Evolutionary conservation across 1,140 invertebrate species (phyloP).

Genomic region (Euschistus heros): DNA sequence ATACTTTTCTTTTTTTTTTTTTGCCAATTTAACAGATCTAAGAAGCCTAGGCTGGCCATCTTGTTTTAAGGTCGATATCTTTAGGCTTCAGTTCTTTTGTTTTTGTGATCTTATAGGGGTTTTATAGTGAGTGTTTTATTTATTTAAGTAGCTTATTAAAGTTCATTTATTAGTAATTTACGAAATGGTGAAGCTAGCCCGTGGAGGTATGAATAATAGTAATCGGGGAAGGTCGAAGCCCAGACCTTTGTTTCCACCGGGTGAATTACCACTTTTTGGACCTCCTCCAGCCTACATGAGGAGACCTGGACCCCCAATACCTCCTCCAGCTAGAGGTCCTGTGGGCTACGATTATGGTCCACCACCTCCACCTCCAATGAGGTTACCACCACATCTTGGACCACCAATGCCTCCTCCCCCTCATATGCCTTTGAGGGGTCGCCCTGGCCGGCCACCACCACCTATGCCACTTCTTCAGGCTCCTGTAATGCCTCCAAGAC

Average conservation of each 20-base stretch:
- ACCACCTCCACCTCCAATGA: slow-evolving; percentile 20
- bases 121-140: no score
- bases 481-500: slow-evolving; percentile 19
- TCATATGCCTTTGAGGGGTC: background rate
- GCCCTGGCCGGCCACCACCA: slow-evolving; percentile 6
- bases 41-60: no score
- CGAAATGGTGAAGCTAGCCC: slow-evolving; percentile 22
- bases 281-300: slow-evolving; percentile 21
- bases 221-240: slow-evolving; percentile 8
- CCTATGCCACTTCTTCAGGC: slow-evolving; percentile 20
- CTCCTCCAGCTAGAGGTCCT: slow-evolving; percentile 9
- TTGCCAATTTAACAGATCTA: no score
- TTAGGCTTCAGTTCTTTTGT: no score
- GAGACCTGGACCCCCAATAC: slow-evolving; percentile 15
- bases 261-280: slow-evolving; percentile 21
- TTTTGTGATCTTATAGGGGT: no score
- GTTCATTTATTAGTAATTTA: no score
- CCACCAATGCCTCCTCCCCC: slow-evolving; percentile 18
- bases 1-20: no score
- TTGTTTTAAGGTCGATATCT: no score
- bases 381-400: slow-evolving; percentile 6
- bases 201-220: background rate
- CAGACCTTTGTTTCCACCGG: slow-evolving; percentile 22
- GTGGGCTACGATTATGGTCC: slow-evolving; percentile 9
- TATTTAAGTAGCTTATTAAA: no score